These are phyloP conservation scores for Gryllus longicercus DNA, from an alignment of 2,888 invertebrate species.

Conservation along the genomic window DNA sequence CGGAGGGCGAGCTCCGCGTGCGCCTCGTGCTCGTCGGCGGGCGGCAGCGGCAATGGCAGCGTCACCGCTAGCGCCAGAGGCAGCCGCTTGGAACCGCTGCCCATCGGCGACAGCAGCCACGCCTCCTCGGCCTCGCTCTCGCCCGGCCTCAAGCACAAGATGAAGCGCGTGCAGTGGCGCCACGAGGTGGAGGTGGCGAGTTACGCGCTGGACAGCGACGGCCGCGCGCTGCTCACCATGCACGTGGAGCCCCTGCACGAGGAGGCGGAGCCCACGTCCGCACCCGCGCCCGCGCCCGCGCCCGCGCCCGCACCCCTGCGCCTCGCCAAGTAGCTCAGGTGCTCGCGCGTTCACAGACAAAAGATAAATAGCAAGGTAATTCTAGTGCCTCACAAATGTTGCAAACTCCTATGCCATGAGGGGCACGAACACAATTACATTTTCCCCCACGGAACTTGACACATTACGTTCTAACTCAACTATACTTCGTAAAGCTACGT, in stretches of 20 bases:
- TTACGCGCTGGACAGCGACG: conserved; percentile 55
- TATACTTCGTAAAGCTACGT: too few relatives aligned
- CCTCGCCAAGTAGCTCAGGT: too few relatives aligned
- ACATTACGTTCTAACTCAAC: too few relatives aligned
- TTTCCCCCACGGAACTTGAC: too few relatives aligned
- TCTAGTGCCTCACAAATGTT: too few relatives aligned
- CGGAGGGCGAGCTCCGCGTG: background rate
- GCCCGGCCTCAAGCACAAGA: background rate
- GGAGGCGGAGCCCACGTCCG: background rate
- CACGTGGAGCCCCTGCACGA: background rate
- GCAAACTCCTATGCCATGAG: too few relatives aligned
- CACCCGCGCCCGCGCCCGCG: too few relatives aligned
- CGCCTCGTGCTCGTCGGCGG: background rate
- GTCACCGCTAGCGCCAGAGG: background rate
- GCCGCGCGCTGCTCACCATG: conserved; percentile 33
- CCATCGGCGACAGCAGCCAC: background rate
- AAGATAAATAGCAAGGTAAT: too few relatives aligned
- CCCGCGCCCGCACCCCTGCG: too few relatives aligned
- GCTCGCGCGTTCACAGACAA: too few relatives aligned
- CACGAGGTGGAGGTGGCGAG: conserved; percentile 61
- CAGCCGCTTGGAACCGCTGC: background rate
- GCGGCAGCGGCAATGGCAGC: background rate
- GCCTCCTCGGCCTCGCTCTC: background rate
- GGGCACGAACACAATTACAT: too few relatives aligned
- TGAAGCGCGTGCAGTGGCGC: conserved; percentile 46